Evolutionary conservation across 2,797 vertebrate species (phyloP).

Genomic region (Tinamus major): DNA sequence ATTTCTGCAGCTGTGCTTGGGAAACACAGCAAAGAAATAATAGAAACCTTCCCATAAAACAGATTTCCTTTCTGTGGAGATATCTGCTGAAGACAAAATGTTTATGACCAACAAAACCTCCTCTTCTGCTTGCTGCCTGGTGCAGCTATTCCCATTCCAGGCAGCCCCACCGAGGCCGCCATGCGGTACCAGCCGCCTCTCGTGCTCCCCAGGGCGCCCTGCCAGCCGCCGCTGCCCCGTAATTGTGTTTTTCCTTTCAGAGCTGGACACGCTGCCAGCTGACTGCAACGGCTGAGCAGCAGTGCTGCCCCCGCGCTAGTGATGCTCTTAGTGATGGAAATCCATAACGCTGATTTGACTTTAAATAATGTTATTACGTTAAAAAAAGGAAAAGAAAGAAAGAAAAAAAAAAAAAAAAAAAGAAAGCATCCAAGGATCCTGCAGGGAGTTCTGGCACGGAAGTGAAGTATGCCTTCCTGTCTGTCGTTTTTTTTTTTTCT

Average conservation of each 20-base stretch:
- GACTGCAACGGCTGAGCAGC: slow-evolving; percentile 5
- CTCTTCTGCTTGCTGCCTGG: background rate
- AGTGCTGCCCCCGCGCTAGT: background rate
- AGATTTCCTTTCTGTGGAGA: background rate
- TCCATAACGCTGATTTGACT: background rate
- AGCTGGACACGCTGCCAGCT: background rate
- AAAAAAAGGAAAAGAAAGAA: too few relatives aligned
- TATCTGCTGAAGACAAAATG: background rate
- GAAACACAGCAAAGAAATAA: background rate
- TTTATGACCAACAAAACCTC: background rate
- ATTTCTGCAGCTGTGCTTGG: background rate
- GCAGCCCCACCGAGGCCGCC: background rate
- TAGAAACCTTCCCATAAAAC: background rate
- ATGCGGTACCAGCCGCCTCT: background rate
- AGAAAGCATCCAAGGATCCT: background rate
- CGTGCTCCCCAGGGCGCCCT: background rate
- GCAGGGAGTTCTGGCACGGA: background rate
- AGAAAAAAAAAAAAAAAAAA: too few relatives aligned
- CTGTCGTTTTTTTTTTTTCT: background rate
- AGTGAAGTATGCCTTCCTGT: background rate
- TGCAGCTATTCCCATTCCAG: background rate
- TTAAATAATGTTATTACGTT: background rate
- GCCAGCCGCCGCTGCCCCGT: slow-evolving; percentile 15
- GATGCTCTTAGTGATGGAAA: slow-evolving; percentile 9
- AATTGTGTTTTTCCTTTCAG: slow-evolving; percentile 10